Percentiles rank a stretch among this genome's conserved stretches.
phyloP scores from a whole-genome alignment of 2,113 vertebrate species.

The Miniopterus natalensis region DNA sequence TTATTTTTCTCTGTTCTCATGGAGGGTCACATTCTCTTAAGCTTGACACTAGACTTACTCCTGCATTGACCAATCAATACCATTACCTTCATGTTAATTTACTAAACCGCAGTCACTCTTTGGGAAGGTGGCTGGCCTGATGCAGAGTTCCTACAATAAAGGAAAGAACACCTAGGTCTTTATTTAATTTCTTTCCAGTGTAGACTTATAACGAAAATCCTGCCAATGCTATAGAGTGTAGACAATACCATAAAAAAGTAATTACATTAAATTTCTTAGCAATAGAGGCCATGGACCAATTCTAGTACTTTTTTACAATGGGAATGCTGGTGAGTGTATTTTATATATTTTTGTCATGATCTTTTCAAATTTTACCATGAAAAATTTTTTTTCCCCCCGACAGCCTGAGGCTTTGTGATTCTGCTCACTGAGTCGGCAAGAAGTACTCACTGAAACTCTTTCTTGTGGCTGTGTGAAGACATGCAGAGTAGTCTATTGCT shows the following conservation, averaged over 20 bases:
- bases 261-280: conserved; percentile 68
- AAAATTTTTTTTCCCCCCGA: conserved; percentile 79
- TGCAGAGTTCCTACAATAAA: background rate
- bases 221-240: conserved; percentile 18
- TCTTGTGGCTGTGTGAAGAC: conserved; percentile 70
- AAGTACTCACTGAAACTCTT: conserved; percentile 79
- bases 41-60: background rate
- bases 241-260: conserved; percentile 58
- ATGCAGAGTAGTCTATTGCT: conserved; percentile 72
- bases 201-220: background rate
- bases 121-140: background rate
- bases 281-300: background rate
- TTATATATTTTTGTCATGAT: conserved; percentile 82
- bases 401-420: conserved; percentile 84
- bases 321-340: conserved; percentile 63
- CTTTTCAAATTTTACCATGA: conserved; percentile 83
- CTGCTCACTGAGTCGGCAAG: conserved; percentile 82
- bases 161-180: conserved; percentile 7
- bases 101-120: conserved; percentile 11
- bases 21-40: background rate
- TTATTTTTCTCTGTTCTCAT: background rate
- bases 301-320: conserved; percentile 72
- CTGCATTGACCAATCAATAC: background rate
- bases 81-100: background rate
- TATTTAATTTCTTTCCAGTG: conserved; percentile 51